phyloP scores from a whole-genome alignment of 2,888 invertebrate genomes.

The Lypha dubia region DNA sequence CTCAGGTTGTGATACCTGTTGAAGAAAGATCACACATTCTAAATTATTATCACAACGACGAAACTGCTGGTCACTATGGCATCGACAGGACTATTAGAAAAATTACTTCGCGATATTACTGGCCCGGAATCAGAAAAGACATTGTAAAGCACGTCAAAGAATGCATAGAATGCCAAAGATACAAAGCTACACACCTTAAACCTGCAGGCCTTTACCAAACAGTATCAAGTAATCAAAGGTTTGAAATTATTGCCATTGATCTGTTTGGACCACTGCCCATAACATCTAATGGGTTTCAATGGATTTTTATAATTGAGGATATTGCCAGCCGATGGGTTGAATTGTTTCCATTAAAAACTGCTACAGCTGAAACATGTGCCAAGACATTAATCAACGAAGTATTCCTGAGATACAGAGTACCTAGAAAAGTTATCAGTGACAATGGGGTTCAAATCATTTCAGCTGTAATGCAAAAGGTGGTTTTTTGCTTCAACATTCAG shows the following conservation, averaged over 20 bases:
- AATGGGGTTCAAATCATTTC: slow-evolving; percentile 79
- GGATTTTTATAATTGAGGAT: too few relatives aligned
- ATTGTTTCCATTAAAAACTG: slow-evolving; percentile 75
- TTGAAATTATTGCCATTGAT: too few relatives aligned
- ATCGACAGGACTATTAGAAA: slow-evolving; percentile 11
- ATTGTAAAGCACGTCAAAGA: slow-evolving; percentile 26
- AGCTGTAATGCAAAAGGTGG: slow-evolving; percentile 77
- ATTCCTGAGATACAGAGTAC: too few relatives aligned
- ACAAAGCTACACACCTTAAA: too few relatives aligned
- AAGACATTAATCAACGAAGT: too few relatives aligned
- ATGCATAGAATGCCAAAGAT: not conserved
- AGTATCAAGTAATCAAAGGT: too few relatives aligned
- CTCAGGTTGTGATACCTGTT: slow-evolving; percentile 42
- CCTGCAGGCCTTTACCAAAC: too few relatives aligned
- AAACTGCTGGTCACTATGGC: too few relatives aligned
- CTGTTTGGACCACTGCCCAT: too few relatives aligned
- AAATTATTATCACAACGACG: slow-evolving; percentile 52
- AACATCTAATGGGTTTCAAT: too few relatives aligned
- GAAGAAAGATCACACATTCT: slow-evolving; percentile 38
- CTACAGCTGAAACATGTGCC: slow-evolving; percentile 76
- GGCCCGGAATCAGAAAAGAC: slow-evolving; percentile 21
- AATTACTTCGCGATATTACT: slow-evolving; percentile 33
- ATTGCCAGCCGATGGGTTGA: slow-evolving; percentile 72
- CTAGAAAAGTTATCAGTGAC: too few relatives aligned
- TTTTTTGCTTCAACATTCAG: too few relatives aligned